These are phyloP conservation scores for Orchesellides sinensis DNA, from an alignment of 2,888 invertebrate genomes.

Conservation along the genomic window DNA sequence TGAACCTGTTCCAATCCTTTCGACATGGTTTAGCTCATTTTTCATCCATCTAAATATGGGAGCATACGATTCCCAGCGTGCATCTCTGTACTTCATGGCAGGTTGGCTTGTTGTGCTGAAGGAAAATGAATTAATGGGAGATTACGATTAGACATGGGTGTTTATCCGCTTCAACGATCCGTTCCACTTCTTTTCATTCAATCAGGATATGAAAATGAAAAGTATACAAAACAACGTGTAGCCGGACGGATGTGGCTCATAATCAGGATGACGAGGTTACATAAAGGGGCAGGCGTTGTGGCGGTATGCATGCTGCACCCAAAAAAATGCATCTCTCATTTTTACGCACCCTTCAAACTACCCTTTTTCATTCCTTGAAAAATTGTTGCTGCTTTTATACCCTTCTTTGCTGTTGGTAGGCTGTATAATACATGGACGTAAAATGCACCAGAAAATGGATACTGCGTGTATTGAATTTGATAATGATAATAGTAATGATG, in stretches of 20 bases:
- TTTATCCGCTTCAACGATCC: slow-evolving; percentile 72
- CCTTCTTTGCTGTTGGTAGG: no score
- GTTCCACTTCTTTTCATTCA: slow-evolving; percentile 65
- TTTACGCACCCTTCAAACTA: slow-evolving; percentile 19
- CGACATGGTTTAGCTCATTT: slow-evolving; percentile 65
- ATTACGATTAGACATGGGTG: slow-evolving; percentile 73
- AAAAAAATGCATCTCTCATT: not conserved
- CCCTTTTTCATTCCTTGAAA: slow-evolving; percentile 28
- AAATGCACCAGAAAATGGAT: not conserved
- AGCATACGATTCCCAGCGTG: slow-evolving; percentile 30
- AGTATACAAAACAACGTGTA: slow-evolving; percentile 3
- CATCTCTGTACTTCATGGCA: no score
- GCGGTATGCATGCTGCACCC: slow-evolving; percentile 54
- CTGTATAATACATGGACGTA: not conserved
- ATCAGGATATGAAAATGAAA: slow-evolving; percentile 23
- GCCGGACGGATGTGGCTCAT: slow-evolving; percentile 55
- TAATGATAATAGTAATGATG: slow-evolving; percentile 6
- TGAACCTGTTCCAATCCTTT: slow-evolving; percentile 68
- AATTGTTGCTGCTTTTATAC: no score
- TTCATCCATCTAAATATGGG: slow-evolving; percentile 31
- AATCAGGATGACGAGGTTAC: slow-evolving; percentile 40
- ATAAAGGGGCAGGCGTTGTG: slow-evolving; percentile 45
- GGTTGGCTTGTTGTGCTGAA: not conserved
- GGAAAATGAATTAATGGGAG: slow-evolving; percentile 64
- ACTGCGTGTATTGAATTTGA: slow-evolving; percentile 22